These are phyloP conservation scores for Drosophila pseudotalamancana DNA, from an alignment of 2,888 invertebrate genomes.

Conservation along the genomic window DNA sequence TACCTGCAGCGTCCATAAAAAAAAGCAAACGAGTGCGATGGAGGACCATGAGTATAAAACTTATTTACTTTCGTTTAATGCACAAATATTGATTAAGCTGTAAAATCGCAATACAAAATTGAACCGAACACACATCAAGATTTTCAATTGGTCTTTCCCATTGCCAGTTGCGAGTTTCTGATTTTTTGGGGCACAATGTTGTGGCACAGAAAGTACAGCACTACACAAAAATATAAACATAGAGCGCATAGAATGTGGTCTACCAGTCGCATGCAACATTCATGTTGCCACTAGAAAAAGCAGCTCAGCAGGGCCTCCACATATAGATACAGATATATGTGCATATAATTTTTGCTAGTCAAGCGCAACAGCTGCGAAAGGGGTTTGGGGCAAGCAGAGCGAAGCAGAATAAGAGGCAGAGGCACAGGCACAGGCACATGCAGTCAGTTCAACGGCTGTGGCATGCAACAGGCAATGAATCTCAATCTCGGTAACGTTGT, in stretches of 20 bases:
- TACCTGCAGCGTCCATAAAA: conserved; percentile 75
- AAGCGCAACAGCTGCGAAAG: conserved; percentile 45
- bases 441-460: conserved; percentile 71
- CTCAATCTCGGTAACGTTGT: conserved; percentile 69
- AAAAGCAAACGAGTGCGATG: background rate
- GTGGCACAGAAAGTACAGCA: conserved; percentile 65
- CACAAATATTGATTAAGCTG: conserved; percentile 74
- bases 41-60: conserved; percentile 18
- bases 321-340: conserved; percentile 31
- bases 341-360: conserved; percentile 65
- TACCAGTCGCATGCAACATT: conserved; percentile 49
- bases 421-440: conserved; percentile 22
- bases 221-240: conserved; percentile 60
- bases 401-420: background rate
- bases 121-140: conserved; percentile 34
- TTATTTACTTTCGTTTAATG: conserved; percentile 70
- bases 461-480: conserved; percentile 78
- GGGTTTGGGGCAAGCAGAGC: background rate
- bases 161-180: conserved; percentile 13
- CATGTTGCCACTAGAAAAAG: conserved; percentile 48
- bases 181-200: conserved; percentile 37
- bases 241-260: conserved; percentile 60
- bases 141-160: conserved; percentile 45
- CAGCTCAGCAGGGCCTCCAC: conserved; percentile 12
- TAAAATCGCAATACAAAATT: conserved; percentile 50